Base-by-base conservation (phyloP, 1,140 invertebrate genomes). In the Antheraea mylitta region DNA sequence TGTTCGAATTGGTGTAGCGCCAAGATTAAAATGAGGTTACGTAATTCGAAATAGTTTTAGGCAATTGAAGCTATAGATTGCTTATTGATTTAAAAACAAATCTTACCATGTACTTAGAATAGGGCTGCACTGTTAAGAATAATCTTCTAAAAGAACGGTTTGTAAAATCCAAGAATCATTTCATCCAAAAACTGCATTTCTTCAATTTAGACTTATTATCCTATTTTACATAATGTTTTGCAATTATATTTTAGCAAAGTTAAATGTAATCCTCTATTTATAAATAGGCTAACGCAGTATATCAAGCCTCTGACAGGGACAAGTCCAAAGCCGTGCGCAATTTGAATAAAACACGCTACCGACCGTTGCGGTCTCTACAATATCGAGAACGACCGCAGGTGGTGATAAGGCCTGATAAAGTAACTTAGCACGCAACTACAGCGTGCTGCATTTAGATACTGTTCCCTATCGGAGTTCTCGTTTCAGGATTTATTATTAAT, bases 301-400 rank as follows among this genome's bases (percentile, higher is more conserved):
- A 53, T 53, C 45, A 53, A 53, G 45, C 16, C 45, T 13, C 45
- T 53, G 45, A 53, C 45, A 53, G 45, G 45, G 45, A 53, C 45
- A 53, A 53, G 45, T 53, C 11, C 45, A 53, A 53, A 53, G 45
- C 45, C 45, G 66, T 63, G 37, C 19, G 60, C 74, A 78, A 88
- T 88, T 88, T 87, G 84, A 88, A 88, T 88, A 80, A 82, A 81
- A 86, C 86, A 85, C 80, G 84, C 81, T 72, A 79, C 69, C 73
- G 77, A 70, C 62, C 68, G 78, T 79, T 85, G 87, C 45, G 45
- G 45, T 89, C 81, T 82, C 72, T 71, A 71, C 58, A 38, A 82
- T 80, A 82, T 81, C 74, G 73, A 53, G 71, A 80, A 81, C 72
- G 71, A 75, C 81, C 82, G 79, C 85, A 85, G 87, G 87, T 90